phyloP scores from a whole-genome alignment of 2,113 vertebrate species.

The Charadrius vociferus region DNA sequence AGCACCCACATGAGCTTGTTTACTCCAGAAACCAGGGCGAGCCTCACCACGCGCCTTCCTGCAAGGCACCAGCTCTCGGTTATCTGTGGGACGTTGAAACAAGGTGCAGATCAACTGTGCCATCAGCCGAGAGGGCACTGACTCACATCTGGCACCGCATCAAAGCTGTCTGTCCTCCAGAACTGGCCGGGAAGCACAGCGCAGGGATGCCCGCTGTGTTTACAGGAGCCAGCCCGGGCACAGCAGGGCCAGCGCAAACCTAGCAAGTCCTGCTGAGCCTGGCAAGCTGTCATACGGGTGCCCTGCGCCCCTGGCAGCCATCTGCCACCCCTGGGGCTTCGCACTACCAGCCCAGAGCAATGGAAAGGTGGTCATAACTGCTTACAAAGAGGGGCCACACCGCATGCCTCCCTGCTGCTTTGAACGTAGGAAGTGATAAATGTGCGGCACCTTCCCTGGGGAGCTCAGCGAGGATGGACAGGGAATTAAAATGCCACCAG shows the following conservation, averaged over 20 bases:
- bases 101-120: neutral
- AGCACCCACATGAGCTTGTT: neutral
- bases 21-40: neutral
- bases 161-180: neutral
- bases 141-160: neutral
- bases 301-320: neutral
- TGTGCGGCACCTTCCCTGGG: neutral
- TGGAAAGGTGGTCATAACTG: neutral
- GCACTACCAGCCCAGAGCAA: neutral
- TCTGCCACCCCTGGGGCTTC: neutral
- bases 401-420: neutral
- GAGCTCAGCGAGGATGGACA: neutral
- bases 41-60: too few relatives aligned
- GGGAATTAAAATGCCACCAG: neutral
- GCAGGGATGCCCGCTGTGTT: neutral
- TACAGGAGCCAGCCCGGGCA: neutral
- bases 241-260: neutral
- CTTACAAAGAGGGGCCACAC: neutral
- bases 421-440: neutral
- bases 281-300: neutral
- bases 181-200: neutral
- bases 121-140: fast-evolving
- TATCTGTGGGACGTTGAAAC: neutral
- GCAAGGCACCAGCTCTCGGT: neutral
- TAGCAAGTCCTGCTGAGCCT: neutral